A percentile compares a stretch with the other conserved stretches of the same genome.
These are phyloP conservation scores for Eublepharis macularius DNA, from an alignment of 2,113 vertebrate genomes.

Conservation along the genomic window DNA sequence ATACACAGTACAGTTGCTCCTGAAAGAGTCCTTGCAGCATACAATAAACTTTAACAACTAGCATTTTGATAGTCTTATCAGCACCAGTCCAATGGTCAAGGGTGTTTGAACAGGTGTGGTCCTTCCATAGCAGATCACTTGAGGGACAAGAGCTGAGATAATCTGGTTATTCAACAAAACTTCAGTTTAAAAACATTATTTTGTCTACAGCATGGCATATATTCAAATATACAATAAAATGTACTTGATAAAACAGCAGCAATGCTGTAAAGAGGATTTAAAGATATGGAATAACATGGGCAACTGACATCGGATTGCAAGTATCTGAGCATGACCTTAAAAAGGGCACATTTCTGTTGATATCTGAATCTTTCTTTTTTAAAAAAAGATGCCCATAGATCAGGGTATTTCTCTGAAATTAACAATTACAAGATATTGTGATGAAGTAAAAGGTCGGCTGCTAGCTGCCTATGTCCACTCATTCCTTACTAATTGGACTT, in stretches of 20 bases:
- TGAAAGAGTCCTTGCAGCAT: neutral
- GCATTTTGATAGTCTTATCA: conserved; percentile 5
- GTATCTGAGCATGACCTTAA: conserved; percentile 38
- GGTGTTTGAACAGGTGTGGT: neutral
- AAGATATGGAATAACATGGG: conserved; percentile 16
- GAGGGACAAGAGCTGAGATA: neutral
- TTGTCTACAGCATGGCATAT: neutral
- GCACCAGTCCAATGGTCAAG: neutral
- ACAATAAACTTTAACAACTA: neutral
- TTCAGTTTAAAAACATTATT: neutral
- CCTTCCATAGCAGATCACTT: neutral
- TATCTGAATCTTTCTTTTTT: conserved; percentile 12
- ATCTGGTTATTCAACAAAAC: neutral
- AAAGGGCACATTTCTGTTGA: conserved; percentile 14
- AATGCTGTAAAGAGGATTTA: conserved; percentile 24
- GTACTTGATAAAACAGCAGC: neutral
- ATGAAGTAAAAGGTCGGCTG: conserved; percentile 18
- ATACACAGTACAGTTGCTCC: neutral
- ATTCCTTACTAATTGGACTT: conserved; percentile 12
- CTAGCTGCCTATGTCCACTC: neutral
- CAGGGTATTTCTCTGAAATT: accelerated
- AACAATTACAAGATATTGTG: neutral
- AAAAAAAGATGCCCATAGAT: neutral
- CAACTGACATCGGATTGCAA: neutral
- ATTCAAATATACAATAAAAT: neutral